phyloP scores from a whole-genome alignment of 2,113 vertebrate genomes.

The Xiphias gladius region DNA sequence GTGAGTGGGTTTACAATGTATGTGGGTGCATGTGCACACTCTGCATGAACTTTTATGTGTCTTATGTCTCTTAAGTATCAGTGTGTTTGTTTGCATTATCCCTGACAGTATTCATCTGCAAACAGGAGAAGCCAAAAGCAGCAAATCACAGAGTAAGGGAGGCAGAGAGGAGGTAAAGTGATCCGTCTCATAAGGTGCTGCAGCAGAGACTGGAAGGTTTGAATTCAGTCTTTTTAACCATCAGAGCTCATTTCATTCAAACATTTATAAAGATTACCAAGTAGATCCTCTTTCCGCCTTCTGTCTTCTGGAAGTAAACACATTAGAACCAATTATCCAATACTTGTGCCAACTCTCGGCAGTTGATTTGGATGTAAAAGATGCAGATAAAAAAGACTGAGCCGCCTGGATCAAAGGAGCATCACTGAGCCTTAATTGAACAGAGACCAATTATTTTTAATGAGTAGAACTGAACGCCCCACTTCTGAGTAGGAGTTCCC shows the following conservation, averaged over 20 bases:
- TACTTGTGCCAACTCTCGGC: constrained; percentile 38
- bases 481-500: constrained; percentile 72
- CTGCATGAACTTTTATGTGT: constrained; percentile 38
- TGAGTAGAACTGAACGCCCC: constrained; percentile 66
- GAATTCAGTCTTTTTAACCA: constrained; percentile 24
- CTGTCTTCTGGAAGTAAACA: constrained; percentile 21
- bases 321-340: constrained; percentile 45
- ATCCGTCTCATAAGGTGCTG: constrained; percentile 27
- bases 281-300: constrained; percentile 4
- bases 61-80: constrained; percentile 26
- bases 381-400: constrained; percentile 42
- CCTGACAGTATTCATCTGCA: constrained; percentile 23
- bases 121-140: constrained; percentile 12
- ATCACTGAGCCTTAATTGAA: constrained; percentile 73
- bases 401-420: constrained; percentile 72
- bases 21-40: constrained; percentile 36
- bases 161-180: neutral
- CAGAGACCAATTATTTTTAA: constrained; percentile 82
- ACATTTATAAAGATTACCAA: constrained; percentile 33
- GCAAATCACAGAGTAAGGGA: constrained; percentile 7
- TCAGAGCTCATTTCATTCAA: constrained; percentile 37
- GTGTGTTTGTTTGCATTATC: constrained; percentile 15
- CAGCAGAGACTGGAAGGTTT: constrained; percentile 11
- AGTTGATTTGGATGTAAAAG: constrained; percentile 50
- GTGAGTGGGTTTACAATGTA: constrained; percentile 43